Conservation (phyloP, 2,113 vertebrate species). For the Nesospiza acunhae region DNA sequence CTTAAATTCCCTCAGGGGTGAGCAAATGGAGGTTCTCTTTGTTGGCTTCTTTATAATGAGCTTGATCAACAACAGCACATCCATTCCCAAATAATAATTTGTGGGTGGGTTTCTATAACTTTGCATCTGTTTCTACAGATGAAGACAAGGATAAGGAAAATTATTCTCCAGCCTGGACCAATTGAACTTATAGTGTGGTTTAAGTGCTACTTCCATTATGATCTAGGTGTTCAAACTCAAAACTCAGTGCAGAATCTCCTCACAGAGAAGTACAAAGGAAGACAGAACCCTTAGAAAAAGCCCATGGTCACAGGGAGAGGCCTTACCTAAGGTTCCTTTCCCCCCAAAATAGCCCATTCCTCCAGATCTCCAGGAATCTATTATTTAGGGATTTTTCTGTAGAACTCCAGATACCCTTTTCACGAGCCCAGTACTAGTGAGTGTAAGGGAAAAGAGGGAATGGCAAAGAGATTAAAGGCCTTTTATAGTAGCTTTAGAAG, state of each 20-base stretch:
- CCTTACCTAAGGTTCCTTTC: neutral
- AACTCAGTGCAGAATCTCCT: neutral
- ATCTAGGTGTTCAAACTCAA: neutral
- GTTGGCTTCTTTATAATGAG: neutral
- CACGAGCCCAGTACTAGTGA: neutral
- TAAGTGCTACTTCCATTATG: neutral
- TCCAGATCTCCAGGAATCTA: neutral
- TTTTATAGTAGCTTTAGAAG: neutral
- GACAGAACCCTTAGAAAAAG: neutral
- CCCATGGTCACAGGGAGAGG: neutral
- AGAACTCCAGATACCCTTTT: neutral
- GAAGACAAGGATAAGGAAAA: neutral
- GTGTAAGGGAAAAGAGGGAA: neutral
- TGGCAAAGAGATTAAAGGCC: neutral
- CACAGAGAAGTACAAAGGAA: neutral
- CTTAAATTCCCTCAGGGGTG: neutral
- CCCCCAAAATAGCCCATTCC: neutral
- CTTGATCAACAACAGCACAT: neutral
- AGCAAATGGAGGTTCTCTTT: neutral
- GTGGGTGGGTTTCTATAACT: neutral
- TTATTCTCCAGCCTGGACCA: neutral
- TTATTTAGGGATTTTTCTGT: neutral
- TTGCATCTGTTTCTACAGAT: neutral
- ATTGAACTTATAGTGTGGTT: neutral
- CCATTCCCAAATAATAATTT: fast-evolving